A percentile compares a stretch with the other conserved stretches of the same genome.
These are phyloP conservation scores for Eledona agricola DNA, from an alignment of 2,888 invertebrate genomes.

Conservation along the genomic window DNA sequence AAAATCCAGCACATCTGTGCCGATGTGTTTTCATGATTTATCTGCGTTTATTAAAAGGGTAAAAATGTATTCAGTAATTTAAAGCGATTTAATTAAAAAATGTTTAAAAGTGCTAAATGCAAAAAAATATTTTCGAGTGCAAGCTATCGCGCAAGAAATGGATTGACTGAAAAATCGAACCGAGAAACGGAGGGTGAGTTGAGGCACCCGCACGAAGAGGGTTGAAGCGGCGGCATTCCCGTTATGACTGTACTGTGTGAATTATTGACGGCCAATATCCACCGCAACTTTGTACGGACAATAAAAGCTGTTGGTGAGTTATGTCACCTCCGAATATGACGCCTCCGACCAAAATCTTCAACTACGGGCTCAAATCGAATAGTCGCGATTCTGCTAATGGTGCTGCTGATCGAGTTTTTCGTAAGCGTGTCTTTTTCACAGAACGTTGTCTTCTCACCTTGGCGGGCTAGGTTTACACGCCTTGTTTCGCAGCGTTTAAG, in stretches of 20 bases:
- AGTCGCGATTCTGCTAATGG: too few species aligned
- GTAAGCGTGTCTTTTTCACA: slow-evolving; percentile 25
- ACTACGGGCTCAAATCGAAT: too few species aligned
- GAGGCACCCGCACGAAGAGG: slow-evolving; percentile 25
- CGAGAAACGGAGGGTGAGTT: slow-evolving; percentile 15
- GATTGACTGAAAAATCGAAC: slow-evolving; percentile 31
- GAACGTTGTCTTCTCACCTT: slow-evolving; percentile 29
- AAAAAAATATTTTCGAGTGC: too few species aligned
- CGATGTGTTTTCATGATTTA: slow-evolving; percentile 50
- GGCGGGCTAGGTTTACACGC: slow-evolving; percentile 39
- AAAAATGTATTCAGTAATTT: slow-evolving; percentile 31
- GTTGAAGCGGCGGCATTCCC: slow-evolving; percentile 26
- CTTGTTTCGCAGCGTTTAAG: slow-evolving; percentile 44
- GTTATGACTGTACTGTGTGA: slow-evolving; percentile 37
- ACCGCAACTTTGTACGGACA: slow-evolving; percentile 50
- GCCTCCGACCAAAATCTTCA: slow-evolving; percentile 29
- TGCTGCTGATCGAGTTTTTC: slow-evolving; percentile 4
- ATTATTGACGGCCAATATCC: slow-evolving; percentile 40
- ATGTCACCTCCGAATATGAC: slow-evolving; percentile 27
- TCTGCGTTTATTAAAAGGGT: slow-evolving; percentile 40
- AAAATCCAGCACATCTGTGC: slow-evolving; percentile 58
- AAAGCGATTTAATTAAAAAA: too few species aligned
- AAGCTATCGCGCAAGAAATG: slow-evolving; percentile 2
- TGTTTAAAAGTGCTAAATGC: too few species aligned
- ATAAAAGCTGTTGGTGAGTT: slow-evolving; percentile 50